Base-by-base conservation (phyloP, 2,113 vertebrate species). In the Piaya cayana region DNA sequence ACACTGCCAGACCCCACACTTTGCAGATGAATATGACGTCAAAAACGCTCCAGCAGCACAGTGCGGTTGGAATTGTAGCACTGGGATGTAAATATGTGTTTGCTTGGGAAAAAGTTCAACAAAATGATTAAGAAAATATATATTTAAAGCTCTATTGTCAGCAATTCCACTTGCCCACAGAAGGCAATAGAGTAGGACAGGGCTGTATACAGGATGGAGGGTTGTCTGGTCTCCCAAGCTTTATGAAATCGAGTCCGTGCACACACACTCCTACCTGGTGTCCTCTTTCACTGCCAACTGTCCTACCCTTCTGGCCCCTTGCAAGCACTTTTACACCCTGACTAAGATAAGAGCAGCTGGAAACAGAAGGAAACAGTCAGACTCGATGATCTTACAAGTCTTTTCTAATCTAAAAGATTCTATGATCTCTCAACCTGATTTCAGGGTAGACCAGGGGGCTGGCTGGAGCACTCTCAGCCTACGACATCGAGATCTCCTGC, bases 401-500 rank as follows among this genome's bases (percentile, higher is more conserved):
- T 93, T 75, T 70, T 43, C 52, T 62, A 82, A 29, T 5, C 36
- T 26, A 63, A 72, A 68, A 22, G 26, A 56, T 64, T 60, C 50
- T 27, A 14, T 17, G 16, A 71, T 60, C 72, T 60, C n/a, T 58
- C 0, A 0, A 32, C 49, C 58, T 52, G 60, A 64, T 70, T 81
- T 74, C 86, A 71, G 22, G 39, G 63, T 2, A 30, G 76, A 34
- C 60, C 77, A 74, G 90, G 52, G 23, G n/a, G n/a, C 42, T 64
- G 65, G 25, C 12, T 63, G 49, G 53, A 81, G 52, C 37, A 17
- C 64, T 43, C 74, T 52, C 67, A 92, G 79, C 37, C 34, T 34
- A 26, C 0, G 2, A 12, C 8, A 26, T 4, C 0, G 0, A 81
- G 82, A 52, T 87, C 43, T 64, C 52, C 83, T 72, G 64, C 32